A percentile compares a stretch with the other conserved stretches of the same genome.
Conservation (phyloP, 2,797 vertebrate genomes). For the Pelodytes ibericus region DNA sequence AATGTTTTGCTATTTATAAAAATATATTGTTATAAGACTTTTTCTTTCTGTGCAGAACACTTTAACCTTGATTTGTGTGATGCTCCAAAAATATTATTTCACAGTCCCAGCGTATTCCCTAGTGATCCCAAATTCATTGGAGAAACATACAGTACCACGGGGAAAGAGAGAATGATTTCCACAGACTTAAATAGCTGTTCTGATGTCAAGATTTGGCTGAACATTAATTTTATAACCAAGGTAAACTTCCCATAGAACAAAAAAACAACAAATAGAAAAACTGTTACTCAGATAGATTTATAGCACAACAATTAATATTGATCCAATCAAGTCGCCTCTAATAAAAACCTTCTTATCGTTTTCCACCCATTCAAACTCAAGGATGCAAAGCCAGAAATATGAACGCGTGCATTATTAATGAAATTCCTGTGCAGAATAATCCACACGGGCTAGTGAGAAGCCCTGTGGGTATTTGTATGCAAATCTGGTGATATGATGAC, state of each 20-base stretch:
- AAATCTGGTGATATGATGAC: constrained; percentile 12
- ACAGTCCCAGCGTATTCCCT: no score
- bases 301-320: constrained; percentile 70
- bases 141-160: no score
- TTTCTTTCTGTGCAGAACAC: no score
- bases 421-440: constrained; percentile 14
- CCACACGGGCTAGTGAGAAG: constrained; percentile 2
- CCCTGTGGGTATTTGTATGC: constrained; percentile 20
- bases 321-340: constrained; percentile 63
- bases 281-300: constrained; percentile 68
- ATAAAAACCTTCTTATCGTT: constrained; percentile 60
- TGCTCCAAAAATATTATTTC: no score
- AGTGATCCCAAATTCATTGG: no score
- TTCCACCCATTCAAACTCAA: constrained; percentile 25
- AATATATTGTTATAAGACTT: no score
- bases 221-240: constrained; percentile 33
- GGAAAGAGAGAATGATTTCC: no score
- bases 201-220: neutral
- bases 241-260: constrained; percentile 68
- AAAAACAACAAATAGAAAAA: constrained; percentile 42
- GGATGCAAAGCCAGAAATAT: constrained; percentile 21
- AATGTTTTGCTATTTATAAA: no score
- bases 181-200: no score
- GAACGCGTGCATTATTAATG: constrained; percentile 23
- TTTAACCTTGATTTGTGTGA: no score